These are phyloP conservation scores for Eptatretus burgeri DNA, from an alignment of 2,113 vertebrate species.

Conservation along the genomic window DNA sequence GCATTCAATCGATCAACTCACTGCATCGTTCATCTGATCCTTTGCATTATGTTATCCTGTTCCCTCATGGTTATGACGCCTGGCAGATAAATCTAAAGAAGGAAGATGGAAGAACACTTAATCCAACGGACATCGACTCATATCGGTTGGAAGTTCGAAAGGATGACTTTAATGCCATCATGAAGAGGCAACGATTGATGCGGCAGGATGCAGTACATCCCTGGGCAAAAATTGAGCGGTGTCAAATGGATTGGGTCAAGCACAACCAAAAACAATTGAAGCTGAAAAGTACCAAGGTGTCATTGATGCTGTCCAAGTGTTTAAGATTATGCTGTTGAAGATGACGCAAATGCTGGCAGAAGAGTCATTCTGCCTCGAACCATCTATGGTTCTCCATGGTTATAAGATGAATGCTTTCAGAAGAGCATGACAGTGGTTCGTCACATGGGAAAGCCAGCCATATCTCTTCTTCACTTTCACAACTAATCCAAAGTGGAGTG, in stretches of 20 bases:
- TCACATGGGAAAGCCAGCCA: neutral
- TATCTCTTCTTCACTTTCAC: too few relatives aligned
- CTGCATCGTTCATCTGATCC: neutral
- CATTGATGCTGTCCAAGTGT: neutral
- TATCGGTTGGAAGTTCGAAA: neutral
- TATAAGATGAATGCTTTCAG: neutral
- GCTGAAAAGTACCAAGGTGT: neutral
- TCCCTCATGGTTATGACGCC: neutral
- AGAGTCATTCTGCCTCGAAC: neutral
- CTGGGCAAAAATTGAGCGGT: neutral
- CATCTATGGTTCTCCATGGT: neutral
- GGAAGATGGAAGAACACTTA: neutral
- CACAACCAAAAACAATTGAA: neutral
- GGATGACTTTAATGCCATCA: neutral
- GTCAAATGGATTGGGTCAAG: neutral
- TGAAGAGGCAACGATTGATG: neutral
- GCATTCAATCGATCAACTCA: neutral
- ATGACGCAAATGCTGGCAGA: neutral
- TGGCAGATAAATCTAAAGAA: neutral
- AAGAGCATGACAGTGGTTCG: neutral
- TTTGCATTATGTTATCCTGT: neutral
- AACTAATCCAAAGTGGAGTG: too few relatives aligned
- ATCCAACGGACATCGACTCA: neutral
- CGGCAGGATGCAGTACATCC: neutral
- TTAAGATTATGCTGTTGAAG: neutral